phyloP scores from a whole-genome alignment of 2,797 vertebrate genomes.

The Danio jaintianensis region DNA sequence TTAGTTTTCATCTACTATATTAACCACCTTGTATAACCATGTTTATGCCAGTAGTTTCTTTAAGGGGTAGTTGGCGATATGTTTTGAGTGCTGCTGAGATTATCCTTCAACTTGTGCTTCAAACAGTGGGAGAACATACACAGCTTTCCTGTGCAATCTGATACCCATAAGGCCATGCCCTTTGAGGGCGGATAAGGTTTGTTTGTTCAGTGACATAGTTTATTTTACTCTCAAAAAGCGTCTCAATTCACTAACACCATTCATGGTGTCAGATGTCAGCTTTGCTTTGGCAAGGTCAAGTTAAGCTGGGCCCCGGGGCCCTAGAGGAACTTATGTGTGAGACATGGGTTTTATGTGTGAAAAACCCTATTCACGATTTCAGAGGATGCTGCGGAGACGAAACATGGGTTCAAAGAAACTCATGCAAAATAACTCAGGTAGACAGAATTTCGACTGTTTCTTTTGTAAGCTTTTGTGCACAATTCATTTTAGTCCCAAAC shows the following conservation, averaged over 20 bases:
- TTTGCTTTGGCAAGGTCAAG: constrained; percentile 69
- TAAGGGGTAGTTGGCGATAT: constrained; percentile 72
- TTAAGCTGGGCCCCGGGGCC: constrained; percentile 56
- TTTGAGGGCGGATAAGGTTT: constrained; percentile 74
- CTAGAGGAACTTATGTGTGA: constrained; percentile 27
- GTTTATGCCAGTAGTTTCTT: constrained; percentile 61
- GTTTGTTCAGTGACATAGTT: constrained; percentile 78
- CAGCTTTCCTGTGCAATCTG: constrained; percentile 71
- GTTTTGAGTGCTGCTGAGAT: constrained; percentile 72
- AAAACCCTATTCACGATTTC: constrained; percentile 30
- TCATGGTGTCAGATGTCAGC: constrained; percentile 72
- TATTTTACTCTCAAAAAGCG: constrained; percentile 75
- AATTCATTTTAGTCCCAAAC: not conserved
- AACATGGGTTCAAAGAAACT: constrained; percentile 11
- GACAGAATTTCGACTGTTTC: constrained; percentile 9
- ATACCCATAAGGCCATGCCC: constrained; percentile 68
- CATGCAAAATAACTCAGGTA: too few species aligned
- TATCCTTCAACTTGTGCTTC: constrained; percentile 48
- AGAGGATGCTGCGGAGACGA: constrained; percentile 1
- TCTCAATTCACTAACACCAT: constrained; percentile 75
- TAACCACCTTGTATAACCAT: not conserved
- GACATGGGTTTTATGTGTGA: constrained; percentile 26
- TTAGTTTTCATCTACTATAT: not conserved
- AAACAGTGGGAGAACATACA: constrained; percentile 50
- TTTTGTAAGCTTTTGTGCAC: not conserved